Evolutionary conservation across 92 coral and sea anemone genomes (phyloP).

Genomic region (Paragorgia papillata): DNA sequence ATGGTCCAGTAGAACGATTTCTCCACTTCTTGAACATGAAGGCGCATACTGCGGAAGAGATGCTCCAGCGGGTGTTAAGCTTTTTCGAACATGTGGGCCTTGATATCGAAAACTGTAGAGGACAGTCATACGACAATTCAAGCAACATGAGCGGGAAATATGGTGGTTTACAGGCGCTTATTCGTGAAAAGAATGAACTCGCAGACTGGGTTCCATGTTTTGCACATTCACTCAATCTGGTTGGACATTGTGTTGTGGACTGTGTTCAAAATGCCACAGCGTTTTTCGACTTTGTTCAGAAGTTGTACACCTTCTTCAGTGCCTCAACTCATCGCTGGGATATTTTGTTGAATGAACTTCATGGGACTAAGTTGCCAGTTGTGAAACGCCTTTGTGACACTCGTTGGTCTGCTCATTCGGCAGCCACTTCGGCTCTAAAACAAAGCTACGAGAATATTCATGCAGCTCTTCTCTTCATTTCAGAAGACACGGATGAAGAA

Average conservation of each 20-base stretch:
- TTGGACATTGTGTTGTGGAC: conserved; percentile 10
- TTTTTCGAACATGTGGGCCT: conserved; percentile 11
- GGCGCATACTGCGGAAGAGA: conserved; percentile 30
- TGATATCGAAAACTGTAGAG: conserved; percentile 11
- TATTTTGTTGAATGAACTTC: conserved; percentile 36
- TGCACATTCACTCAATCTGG: conserved; percentile 30
- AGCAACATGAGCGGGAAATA: conserved; percentile 28
- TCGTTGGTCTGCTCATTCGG: conserved; percentile 40
- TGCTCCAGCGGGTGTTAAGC: conserved; percentile 1
- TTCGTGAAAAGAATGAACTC: conserved; percentile 29
- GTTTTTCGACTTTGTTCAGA: conserved; percentile 21
- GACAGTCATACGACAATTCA: conserved; percentile 38
- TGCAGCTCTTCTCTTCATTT: conserved; percentile 21
- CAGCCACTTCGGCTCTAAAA: conserved; percentile 29
- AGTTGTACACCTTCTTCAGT: conserved; percentile 36
- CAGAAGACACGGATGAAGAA: conserved; percentile 23
- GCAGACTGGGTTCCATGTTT: conserved; percentile 34
- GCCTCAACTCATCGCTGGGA: conserved; percentile 44
- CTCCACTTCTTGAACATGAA: conserved; percentile 20
- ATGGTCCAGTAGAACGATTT: conserved; percentile 27
- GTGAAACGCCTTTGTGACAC: conserved; percentile 31
- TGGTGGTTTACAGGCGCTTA: conserved; percentile 40
- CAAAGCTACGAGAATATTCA: conserved; percentile 13
- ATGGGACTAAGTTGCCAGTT: conserved; percentile 12
- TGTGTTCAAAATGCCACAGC: conserved; percentile 8